Base-by-base conservation (phyloP, 2,888 invertebrate genomes). In the Morpho helenor region DNA sequence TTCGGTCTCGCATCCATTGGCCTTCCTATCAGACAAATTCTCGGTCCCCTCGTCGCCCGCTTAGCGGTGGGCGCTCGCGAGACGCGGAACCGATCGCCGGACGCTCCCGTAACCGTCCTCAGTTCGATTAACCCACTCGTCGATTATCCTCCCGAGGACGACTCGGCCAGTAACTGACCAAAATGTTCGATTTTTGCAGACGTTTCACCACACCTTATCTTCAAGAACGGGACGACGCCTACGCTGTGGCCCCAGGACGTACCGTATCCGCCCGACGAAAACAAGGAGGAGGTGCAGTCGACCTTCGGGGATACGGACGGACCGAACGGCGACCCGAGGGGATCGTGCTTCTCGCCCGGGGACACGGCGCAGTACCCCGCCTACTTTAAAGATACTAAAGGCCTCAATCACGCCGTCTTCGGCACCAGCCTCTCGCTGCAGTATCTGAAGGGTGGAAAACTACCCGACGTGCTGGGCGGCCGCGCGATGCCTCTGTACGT, bases 201-300 rank as follows among this genome's bases (percentile, higher is more conserved):
- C 93, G 96, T 96, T 72, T 96, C 96, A 73, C 96, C 96, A 70
- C 96, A 97, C 84, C 93, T 96, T 83, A 95, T 96, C 81, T 96
- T 96, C 92, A 96, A 96, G 88, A 96, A 96, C 77, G 96, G 96
- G 56, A 95, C 95, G 77, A 95, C 96, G 74, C 96, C 96, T 60
- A 96, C 96, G 52, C 91, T 96, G 60, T 97, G 96, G 96, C 96
- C 96, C 31, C 96, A 96, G 81, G 96, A 97, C 76, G 95, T 96
- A 65, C 96, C 96, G 48, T 96, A 93, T 82, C 95, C 96, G 10
- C 93, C 94, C 62, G 92, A 96, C 77, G 94, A 95, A 77, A 94
- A 95, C 70, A 95, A 95, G 73, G 94, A 95, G 73, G 95, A 95
- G 73, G 93, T 94, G 23, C 92, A 93, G 64, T 94, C 94, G 49